Evolutionary conservation across 2,888 invertebrate genomes (phyloP), one percentile per base, ranked within the genome.

Genomic region (Papilio protenor): DNA sequence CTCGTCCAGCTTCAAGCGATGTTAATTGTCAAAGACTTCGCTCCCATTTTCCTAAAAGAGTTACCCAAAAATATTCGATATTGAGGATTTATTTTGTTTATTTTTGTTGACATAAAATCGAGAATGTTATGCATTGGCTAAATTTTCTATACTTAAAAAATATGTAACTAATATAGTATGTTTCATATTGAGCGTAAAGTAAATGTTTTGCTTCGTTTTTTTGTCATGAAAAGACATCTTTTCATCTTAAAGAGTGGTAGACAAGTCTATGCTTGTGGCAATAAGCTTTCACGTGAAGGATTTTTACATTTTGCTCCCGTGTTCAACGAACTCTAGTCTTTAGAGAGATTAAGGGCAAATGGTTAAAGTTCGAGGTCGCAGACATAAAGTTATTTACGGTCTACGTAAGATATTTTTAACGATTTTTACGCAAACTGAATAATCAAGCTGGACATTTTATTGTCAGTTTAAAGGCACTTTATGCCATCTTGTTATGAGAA

Each of bases 301-400:
- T 78, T 78, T 78, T 76, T 57, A 66, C 33, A 73, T 69, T 76
- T 73, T 57, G 66, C 76, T 76, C 66, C 66, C 69, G 69, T 73
- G 78, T 75, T 61, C 73, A 76, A 78, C 55, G 66, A 78, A 76
- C 78, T 21, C 59, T 73, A 73, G 59, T 55, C 66, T 66, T 73
- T 14, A 59, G 69, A 55, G 59, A 71, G 18, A 75, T 75, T 75
- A 61, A 72, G 64, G 66, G 64, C 66, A 33, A 78, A 72, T 47
- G 73, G 73, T 61, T 33, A 64, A 78, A 72, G 75, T 70, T 78
- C 55, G 72, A 71, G 75, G 75, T 76, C 78, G 75, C 59, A 76
- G 75, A 78, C 78, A 40, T 49, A 59, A 77, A 70, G 69, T 75
- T 70, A 61, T 71, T 33, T 45, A 45, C 47, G 59, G 16, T 47